A percentile compares a stretch with the other conserved stretches of the same genome.
Conservation (phyloP, 2,797 vertebrate genomes). For the Dipus sagitta region DNA sequence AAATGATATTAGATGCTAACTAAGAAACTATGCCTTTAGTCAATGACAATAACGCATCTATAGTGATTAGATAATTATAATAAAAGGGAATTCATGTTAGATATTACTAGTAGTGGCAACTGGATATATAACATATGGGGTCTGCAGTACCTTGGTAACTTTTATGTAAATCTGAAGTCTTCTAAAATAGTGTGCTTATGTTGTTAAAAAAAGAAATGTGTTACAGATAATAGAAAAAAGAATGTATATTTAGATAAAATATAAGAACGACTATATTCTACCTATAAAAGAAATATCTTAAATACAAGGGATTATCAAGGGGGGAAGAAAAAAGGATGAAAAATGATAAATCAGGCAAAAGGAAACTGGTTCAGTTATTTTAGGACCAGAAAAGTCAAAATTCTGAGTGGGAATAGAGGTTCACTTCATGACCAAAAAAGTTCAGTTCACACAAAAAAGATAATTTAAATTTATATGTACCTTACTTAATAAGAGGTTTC, state of each 20-base stretch:
- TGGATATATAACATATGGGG: neutral
- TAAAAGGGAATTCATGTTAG: neutral
- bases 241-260: neutral
- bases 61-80: neutral
- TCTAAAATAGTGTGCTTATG: neutral
- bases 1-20: neutral
- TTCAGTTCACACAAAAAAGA: neutral
- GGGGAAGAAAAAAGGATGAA: neutral
- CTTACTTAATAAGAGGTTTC: neutral
- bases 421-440: neutral
- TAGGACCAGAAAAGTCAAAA: constrained; percentile 29
- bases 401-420: neutral
- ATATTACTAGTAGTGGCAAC: neutral
- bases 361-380: constrained; percentile 38
- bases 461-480: neutral
- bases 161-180: constrained; percentile 31
- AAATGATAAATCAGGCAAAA: neutral
- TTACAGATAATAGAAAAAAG: constrained; percentile 39
- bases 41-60: neutral
- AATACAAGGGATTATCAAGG: neutral
- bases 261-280: constrained; percentile 5
- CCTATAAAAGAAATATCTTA: constrained; percentile 33
- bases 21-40: neutral
- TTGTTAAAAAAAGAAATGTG: neutral
- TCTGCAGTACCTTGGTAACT: neutral